Conservation (phyloP, 2,888 invertebrate species). For the Napeogenes sylphis region DNA sequence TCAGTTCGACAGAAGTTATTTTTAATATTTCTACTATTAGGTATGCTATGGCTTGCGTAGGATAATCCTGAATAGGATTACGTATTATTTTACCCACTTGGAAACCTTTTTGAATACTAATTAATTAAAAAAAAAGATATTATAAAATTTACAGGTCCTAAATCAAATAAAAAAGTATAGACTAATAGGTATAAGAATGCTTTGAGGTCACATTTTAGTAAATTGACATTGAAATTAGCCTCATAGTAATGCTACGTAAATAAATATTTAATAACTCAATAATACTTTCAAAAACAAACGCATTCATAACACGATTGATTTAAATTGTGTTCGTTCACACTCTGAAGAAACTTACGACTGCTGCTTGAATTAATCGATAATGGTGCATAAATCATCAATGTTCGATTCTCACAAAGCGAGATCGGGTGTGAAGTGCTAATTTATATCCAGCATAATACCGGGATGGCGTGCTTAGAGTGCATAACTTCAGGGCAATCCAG, state of each 20-base stretch:
- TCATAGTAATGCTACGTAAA: too few species aligned
- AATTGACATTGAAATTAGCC: background rate
- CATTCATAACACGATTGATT: conserved; percentile 47
- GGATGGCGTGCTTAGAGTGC: conserved; percentile 67
- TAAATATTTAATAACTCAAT: background rate
- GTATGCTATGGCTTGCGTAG: too few species aligned
- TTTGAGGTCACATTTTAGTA: background rate
- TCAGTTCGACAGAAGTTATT: background rate
- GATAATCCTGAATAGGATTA: too few species aligned
- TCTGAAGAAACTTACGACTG: conserved; percentile 72
- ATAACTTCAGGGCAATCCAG: conserved; percentile 68
- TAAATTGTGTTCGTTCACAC: conserved; percentile 53
- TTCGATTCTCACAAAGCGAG: conserved; percentile 73
- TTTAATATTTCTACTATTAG: too few species aligned
- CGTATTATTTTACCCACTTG: too few species aligned
- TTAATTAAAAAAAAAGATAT: too few species aligned
- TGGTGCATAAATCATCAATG: conserved; percentile 77
- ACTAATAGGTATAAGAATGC: too few species aligned
- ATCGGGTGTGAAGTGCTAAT: conserved; percentile 74
- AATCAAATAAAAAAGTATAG: too few species aligned
- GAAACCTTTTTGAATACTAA: too few species aligned
- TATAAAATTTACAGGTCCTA: too few species aligned
- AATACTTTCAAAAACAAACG: conserved; percentile 19
- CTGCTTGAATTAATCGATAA: conserved; percentile 79
- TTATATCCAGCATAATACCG: conserved; percentile 65